Evolutionary conservation across 2,113 vertebrate species (phyloP), one percentile per base, ranked within the genome.

Genomic region (Pseudorhombus dupliciocellatus): DNA sequence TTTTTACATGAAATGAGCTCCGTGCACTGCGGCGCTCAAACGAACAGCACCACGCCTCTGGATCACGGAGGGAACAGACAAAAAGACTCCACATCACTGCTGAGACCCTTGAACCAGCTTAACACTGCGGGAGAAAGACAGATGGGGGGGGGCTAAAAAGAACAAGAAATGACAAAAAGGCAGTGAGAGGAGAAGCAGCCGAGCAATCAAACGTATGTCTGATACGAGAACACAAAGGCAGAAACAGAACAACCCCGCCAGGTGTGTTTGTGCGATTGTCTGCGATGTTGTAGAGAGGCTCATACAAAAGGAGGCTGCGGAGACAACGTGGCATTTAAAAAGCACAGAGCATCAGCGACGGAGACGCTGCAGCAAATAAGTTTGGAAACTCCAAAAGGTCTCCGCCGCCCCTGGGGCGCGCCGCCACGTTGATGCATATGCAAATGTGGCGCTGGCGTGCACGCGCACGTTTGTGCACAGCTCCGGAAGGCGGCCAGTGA

Each of bases 281-380:
- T 70, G 30, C 59, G 48, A 30, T 63, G 75, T 71, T 69, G 16
- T 22, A 3, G 21, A 61, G 65, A 66, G 42, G 66, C 73, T 69
- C 65, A 66, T 66, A 28, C 80, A 69, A 22, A 70, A 58, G 31
- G n/a, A 67, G 44, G 75, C 71, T 75, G 46, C 24, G 10, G 70
- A 71, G 70, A 48, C 42, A 79, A 61, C 60, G 25, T 74, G 81
- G 68, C 66, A 85, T 88, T 84, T 83, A 80, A 76, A 78, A 80
- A 54, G 54, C 58, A 66, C 22, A 48, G 59, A 40, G 56, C 66
- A 70, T 64, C 64, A 62, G 37, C 53, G 60, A 6, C 22, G 48
- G 44, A 22, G 59, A 59, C n/a, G 31, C 56, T 60, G 72, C 61
- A 60, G 53, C 37, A 70, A 85, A 71, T 66, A 81, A 60, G 55